Evolutionary conservation across 2,797 vertebrate genomes (phyloP).

Genomic region (Enteromius mattozi): DNA sequence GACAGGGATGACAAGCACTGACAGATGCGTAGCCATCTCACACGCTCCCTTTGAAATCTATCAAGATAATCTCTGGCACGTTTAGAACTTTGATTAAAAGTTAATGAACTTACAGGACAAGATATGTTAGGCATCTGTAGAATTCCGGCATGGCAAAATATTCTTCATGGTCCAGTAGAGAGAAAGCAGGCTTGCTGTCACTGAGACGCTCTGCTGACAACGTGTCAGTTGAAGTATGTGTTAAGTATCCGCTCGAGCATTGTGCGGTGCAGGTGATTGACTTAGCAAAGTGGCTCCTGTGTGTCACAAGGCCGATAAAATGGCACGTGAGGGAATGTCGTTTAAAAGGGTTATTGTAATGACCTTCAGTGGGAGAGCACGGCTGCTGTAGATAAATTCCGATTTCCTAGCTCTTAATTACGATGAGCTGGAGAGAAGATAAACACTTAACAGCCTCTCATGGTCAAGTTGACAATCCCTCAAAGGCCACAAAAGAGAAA

Average conservation of each 20-base stretch:
- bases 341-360: constrained; percentile 28
- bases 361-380: constrained; percentile 6
- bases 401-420: constrained; percentile 17
- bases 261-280: constrained; percentile 20
- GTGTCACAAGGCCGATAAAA: constrained; percentile 36
- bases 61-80: constrained; percentile 62
- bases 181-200: constrained; percentile 29
- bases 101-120: constrained; percentile 63
- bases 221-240: constrained; percentile 42
- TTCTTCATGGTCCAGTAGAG: constrained; percentile 48
- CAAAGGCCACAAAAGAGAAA: constrained; percentile 36
- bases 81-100: constrained; percentile 69
- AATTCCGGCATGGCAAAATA: constrained; percentile 57
- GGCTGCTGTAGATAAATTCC: background rate
- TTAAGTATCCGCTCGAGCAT: constrained; percentile 40
- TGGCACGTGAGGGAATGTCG: constrained; percentile 7
- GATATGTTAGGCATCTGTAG: constrained; percentile 54
- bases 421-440: background rate
- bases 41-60: constrained; percentile 61
- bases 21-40: constrained; percentile 60
- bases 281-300: constrained; percentile 43
- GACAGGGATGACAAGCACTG: constrained; percentile 57
- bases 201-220: constrained; percentile 32
- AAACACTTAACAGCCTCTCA: constrained; percentile 31
- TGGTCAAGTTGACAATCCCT: constrained; percentile 40